Conservation (phyloP, 1,140 invertebrate species). For the Calephelis virginiensis region DNA sequence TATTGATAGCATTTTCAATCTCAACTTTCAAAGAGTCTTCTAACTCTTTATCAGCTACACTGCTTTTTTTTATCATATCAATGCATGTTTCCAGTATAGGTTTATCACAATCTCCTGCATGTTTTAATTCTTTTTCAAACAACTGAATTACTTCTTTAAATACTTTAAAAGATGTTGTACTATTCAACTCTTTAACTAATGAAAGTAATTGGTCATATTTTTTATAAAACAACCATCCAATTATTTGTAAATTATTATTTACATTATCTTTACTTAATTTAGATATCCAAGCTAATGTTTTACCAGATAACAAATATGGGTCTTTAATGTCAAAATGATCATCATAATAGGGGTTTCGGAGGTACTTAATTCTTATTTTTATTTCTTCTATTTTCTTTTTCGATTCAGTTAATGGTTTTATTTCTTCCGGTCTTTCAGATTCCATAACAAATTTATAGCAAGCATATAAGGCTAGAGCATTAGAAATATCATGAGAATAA, state of each 20-base stretch:
- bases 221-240: constrained; percentile 84
- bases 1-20: constrained; percentile 77
- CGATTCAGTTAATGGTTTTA: constrained; percentile 58
- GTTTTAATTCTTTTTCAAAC: constrained; percentile 41
- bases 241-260: constrained; percentile 82
- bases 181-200: constrained; percentile 52
- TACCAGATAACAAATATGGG: constrained; percentile 84
- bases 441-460: constrained; percentile 87
- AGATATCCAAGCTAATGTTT: constrained; percentile 85
- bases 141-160: constrained; percentile 52
- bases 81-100: constrained; percentile 43
- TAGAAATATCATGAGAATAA: constrained; percentile 84
- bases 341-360: constrained; percentile 91
- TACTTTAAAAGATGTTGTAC: constrained; percentile 46
- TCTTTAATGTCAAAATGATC: constrained; percentile 92
- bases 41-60: constrained; percentile 45
- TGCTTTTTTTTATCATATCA: constrained; percentile 39
- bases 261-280: constrained; percentile 76
- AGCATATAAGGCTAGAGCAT: constrained; percentile 85
- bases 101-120: constrained; percentile 44
- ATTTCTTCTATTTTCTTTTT: constrained; percentile 81
- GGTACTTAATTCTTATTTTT: constrained; percentile 87
- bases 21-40: constrained; percentile 72
- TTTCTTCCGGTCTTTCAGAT: constrained; percentile 67
- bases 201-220: constrained; percentile 81